Conservation (phyloP, 2,888 invertebrate species). For the Panzeria rudis region DNA sequence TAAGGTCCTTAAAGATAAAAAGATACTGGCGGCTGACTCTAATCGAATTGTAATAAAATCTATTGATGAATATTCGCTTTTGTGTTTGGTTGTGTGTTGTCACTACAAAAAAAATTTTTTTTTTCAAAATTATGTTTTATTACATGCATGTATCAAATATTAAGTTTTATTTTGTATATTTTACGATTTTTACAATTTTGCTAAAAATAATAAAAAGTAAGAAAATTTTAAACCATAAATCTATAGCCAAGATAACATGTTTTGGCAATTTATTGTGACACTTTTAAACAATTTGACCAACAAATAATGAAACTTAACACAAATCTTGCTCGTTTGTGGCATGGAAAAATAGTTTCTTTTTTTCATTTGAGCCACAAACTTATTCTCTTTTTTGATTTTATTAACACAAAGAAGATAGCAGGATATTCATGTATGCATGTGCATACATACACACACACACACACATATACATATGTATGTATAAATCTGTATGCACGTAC, state of each 20-base stretch:
- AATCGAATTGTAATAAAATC: constrained; percentile 60
- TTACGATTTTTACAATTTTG: constrained; percentile 2
- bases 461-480: too few relatives aligned
- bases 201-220: constrained; percentile 8
- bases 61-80: background rate
- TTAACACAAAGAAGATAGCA: constrained; percentile 18
- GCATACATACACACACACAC: background rate
- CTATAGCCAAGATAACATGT: constrained; percentile 64
- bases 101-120: constrained; percentile 34
- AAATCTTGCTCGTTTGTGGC: background rate
- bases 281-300: constrained; percentile 71
- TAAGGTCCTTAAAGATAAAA: constrained; percentile 40
- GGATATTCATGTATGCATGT: background rate
- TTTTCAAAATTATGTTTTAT: constrained; percentile 66
- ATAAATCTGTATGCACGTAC: too few relatives aligned
- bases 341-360: background rate
- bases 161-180: constrained; percentile 45
- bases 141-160: constrained; percentile 65
- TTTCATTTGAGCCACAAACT: constrained; percentile 14
- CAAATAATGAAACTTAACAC: constrained; percentile 52
- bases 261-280: constrained; percentile 74
- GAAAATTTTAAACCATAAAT: constrained; percentile 67
- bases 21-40: constrained; percentile 33
- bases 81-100: background rate
- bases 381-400: constrained; percentile 27